Percentiles rank a stretch among this genome's conserved stretches.
Conservation (phyloP, 1,140 invertebrate genomes). For the Lerema accius region DNA sequence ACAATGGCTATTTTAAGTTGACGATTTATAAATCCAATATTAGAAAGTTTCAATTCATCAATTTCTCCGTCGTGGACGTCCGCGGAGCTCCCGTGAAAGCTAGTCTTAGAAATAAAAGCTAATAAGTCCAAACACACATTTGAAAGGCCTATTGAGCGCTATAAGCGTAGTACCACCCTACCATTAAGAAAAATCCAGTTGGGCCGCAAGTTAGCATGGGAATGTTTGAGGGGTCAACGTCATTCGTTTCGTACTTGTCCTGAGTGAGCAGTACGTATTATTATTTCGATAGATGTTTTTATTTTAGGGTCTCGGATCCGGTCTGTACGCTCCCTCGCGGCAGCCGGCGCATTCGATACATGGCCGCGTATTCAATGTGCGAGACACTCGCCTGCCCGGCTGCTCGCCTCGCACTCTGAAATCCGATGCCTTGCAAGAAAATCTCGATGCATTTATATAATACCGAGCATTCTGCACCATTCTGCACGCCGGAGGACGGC, state of each 20-base stretch:
- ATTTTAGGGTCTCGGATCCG: slow-evolving; percentile 79
- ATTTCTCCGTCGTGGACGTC: slow-evolving; percentile 36
- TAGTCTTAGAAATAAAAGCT: slow-evolving; percentile 79
- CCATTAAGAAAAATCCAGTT: slow-evolving; percentile 76
- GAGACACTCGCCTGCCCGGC: slow-evolving; percentile 29
- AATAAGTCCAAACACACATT: slow-evolving; percentile 73
- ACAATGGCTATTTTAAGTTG: no score
- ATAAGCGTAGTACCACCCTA: slow-evolving; percentile 68
- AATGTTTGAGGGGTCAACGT: slow-evolving; percentile 78
- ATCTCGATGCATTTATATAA: slow-evolving; percentile 33
- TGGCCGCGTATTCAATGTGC: slow-evolving; percentile 26
- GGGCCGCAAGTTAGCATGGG: slow-evolving; percentile 66
- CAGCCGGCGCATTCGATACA: slow-evolving; percentile 55
- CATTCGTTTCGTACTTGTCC: slow-evolving; percentile 77
- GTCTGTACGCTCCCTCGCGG: slow-evolving; percentile 71
- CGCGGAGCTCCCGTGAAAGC: slow-evolving; percentile 62
- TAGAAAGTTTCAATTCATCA: slow-evolving; percentile 46
- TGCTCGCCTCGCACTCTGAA: slow-evolving; percentile 32
- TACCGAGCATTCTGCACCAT: slow-evolving; percentile 28
- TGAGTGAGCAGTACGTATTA: slow-evolving; percentile 75
- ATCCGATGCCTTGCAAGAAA: slow-evolving; percentile 29
- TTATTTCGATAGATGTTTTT: slow-evolving; percentile 81
- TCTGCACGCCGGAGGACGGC: slow-evolving; percentile 15
- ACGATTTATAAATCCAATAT: slow-evolving; percentile 5
- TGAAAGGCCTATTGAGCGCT: slow-evolving; percentile 72